Evolutionary conservation across 2,888 invertebrate genomes (phyloP).

Genomic region (Hyalella azteca): DNA sequence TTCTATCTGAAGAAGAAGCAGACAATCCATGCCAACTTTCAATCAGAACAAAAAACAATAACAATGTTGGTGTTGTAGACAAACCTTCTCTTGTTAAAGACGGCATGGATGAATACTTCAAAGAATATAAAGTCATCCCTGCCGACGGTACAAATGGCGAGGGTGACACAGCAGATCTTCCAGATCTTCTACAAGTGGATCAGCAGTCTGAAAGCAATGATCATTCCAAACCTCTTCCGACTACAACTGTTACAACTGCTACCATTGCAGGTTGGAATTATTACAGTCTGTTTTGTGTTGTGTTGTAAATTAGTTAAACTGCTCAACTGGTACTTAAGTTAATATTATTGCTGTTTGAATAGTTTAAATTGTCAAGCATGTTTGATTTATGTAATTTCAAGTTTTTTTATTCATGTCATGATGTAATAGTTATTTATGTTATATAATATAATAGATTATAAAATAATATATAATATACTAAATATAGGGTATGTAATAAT

Average conservation of each 20-base stretch:
- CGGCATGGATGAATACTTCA: slow-evolving; percentile 58
- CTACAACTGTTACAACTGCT: slow-evolving; percentile 22
- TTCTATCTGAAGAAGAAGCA: slow-evolving; percentile 46
- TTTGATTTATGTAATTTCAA: slow-evolving; percentile 39
- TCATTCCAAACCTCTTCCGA: background rate
- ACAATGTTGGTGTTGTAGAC: background rate
- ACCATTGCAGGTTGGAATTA: background rate
- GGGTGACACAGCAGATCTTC: background rate
- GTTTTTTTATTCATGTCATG: no score
- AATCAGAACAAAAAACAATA: slow-evolving; percentile 2
- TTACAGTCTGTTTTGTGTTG: no score
- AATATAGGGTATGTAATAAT: no score
- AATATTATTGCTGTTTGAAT: no score
- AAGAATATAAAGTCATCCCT: slow-evolving; percentile 14
- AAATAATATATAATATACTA: no score
- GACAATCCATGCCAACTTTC: background rate
- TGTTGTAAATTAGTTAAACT: no score
- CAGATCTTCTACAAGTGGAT: background rate
- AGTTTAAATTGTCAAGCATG: background rate
- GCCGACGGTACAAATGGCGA: background rate
- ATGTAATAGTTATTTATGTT: no score
- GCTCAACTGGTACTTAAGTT: no score
- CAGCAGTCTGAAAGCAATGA: background rate
- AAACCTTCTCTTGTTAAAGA: slow-evolving; percentile 47
- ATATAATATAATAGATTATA: no score